Conservation (phyloP, 2,888 invertebrate species). For the Muscina levida region DNA sequence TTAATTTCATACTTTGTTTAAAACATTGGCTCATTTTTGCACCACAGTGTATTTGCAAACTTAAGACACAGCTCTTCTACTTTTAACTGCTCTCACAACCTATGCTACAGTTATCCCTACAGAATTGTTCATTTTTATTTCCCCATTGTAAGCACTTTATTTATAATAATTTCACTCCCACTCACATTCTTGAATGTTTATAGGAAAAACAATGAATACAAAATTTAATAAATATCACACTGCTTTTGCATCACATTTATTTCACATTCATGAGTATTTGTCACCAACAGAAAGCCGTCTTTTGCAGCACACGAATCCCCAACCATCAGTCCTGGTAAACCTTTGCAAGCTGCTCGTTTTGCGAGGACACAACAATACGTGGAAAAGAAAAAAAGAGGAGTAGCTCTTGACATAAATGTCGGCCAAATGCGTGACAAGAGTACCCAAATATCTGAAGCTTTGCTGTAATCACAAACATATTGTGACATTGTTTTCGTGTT, state of each 20-base stretch:
- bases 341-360: not conserved
- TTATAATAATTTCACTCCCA: not conserved
- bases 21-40: no score
- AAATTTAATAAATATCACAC: constrained; percentile 2
- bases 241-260: not conserved
- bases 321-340: constrained; percentile 11
- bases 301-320: not conserved
- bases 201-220: not conserved
- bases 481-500: constrained; percentile 1
- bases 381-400: constrained; percentile 28
- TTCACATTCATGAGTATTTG: not conserved
- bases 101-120: no score
- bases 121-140: not conserved
- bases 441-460: constrained; percentile 52
- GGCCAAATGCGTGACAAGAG: constrained; percentile 58
- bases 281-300: not conserved
- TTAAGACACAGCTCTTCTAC: no score
- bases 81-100: no score
- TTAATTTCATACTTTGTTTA: no score
- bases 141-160: not conserved
- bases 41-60: no score
- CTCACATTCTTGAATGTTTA: not conserved
- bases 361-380: not conserved
- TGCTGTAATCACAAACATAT: constrained; percentile 33
- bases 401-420: constrained; percentile 61